These are phyloP conservation scores for Drosophila paracracens DNA, from an alignment of 2,888 invertebrate genomes.

Conservation along the genomic window DNA sequence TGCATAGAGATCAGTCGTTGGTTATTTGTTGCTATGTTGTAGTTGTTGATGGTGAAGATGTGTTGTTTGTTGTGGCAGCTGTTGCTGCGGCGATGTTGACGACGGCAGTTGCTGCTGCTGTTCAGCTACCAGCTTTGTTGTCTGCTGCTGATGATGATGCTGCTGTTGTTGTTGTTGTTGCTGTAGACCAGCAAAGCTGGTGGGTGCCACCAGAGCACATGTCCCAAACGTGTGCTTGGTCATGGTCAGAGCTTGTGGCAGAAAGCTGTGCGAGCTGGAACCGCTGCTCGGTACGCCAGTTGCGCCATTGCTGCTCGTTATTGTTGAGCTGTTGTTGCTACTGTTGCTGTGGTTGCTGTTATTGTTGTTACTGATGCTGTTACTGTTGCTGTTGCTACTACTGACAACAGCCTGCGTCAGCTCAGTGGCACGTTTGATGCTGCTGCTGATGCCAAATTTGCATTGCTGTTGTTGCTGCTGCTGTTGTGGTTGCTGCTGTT, in stretches of 20 bases:
- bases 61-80: slow-evolving; percentile 11
- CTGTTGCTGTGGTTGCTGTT: slow-evolving; percentile 3
- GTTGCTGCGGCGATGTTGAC: slow-evolving; percentile 29
- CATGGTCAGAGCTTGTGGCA: slow-evolving; percentile 64
- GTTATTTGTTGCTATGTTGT: slow-evolving; percentile 66
- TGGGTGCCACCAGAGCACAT: slow-evolving; percentile 81
- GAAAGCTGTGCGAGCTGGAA: slow-evolving; percentile 57
- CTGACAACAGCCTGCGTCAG: slow-evolving; percentile 6
- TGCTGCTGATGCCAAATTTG: slow-evolving; percentile 27
- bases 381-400: slow-evolving; percentile 21
- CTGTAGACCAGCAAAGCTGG: slow-evolving; percentile 70
- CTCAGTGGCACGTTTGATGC: slow-evolving; percentile 19
- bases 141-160: slow-evolving; percentile 18
- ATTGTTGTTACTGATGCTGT: slow-evolving; percentile 50
- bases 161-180: slow-evolving; percentile 45
- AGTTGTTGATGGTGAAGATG: slow-evolving; percentile 44
- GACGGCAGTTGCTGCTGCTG: slow-evolving; percentile 27
- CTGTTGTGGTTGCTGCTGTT: slow-evolving; percentile 35
- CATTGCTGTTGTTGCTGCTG: slow-evolving; percentile 16
- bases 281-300: slow-evolving; percentile 41
- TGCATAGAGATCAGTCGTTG: slow-evolving; percentile 82
- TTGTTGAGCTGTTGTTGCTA: slow-evolving; percentile 34
- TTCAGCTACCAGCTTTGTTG: slow-evolving; percentile 23
- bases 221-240: slow-evolving; percentile 84
- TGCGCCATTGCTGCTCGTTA: slow-evolving; percentile 54